Evolutionary conservation across 1,140 invertebrate genomes (phyloP).

Genomic region (Telenomus remus): DNA sequence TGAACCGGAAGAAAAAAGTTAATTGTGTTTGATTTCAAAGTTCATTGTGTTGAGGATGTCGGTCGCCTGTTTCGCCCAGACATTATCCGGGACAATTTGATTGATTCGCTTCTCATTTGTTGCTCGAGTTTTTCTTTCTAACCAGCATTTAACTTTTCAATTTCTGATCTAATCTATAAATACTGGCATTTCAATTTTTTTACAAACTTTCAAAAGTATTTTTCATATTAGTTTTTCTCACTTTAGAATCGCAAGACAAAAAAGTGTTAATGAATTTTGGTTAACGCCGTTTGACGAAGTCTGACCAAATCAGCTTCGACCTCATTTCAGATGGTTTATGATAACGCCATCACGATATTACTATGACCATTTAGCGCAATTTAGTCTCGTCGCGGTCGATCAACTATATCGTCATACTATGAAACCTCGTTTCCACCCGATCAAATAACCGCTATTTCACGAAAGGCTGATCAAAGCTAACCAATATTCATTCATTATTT

Average conservation of each 20-base stretch:
- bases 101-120: not conserved
- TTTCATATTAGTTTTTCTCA: too few relatives aligned
- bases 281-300: constrained; percentile 33
- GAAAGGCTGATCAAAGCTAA: constrained; percentile 55
- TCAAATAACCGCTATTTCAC: constrained; percentile 58
- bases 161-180: not conserved
- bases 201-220: too few relatives aligned
- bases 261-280: constrained; percentile 2
- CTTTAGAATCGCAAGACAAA: too few relatives aligned
- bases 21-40: constrained; percentile 27
- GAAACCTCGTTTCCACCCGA: constrained; percentile 60
- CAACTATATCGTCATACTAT: constrained; percentile 50
- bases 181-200: too few relatives aligned
- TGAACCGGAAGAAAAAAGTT: constrained; percentile 5
- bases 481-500: constrained; percentile 58
- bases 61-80: not conserved
- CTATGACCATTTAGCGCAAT: constrained; percentile 59
- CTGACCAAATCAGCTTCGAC: constrained; percentile 40
- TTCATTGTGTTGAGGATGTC: constrained; percentile 6
- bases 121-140: too few relatives aligned
- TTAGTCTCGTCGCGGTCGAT: constrained; percentile 47
- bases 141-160: not conserved
- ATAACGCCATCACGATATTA: constrained; percentile 50
- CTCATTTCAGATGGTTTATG: constrained; percentile 55
- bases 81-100: constrained; percentile 3